Evolutionary conservation across 1,140 invertebrate genomes (phyloP).

Genomic region (Leptoteleia sp.): DNA sequence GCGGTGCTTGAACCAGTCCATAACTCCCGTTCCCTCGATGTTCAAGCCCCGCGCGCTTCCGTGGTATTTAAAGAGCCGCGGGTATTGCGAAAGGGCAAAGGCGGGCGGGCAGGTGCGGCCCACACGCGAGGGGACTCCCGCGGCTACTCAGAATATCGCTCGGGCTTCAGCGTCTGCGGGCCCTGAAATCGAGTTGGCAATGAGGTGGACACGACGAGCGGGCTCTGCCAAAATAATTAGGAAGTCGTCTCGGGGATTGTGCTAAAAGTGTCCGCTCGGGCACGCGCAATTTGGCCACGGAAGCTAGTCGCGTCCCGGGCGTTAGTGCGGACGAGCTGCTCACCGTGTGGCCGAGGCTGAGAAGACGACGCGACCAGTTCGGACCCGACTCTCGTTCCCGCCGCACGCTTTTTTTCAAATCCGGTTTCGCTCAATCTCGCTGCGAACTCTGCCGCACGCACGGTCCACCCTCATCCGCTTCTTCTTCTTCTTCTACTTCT

Average conservation of each 20-base stretch:
- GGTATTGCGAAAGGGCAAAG: conserved; percentile 53
- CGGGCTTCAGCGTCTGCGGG: conserved; percentile 45
- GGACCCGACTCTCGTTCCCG: conserved; percentile 50
- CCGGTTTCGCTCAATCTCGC: too few relatives aligned
- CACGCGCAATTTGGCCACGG: conserved; percentile 76
- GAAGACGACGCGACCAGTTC: conserved; percentile 41
- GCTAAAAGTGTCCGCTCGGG: conserved; percentile 87
- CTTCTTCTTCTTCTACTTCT: conserved; percentile 7
- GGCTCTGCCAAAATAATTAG: conserved; percentile 89
- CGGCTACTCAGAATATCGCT: conserved; percentile 64
- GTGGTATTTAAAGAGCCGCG: conserved; percentile 58
- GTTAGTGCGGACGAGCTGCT: conserved; percentile 70
- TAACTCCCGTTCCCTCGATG: neutral
- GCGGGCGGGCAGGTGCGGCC: conserved; percentile 51
- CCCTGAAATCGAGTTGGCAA: conserved; percentile 68
- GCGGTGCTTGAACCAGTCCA: neutral
- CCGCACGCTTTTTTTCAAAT: conserved; percentile 26
- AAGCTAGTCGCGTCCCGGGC: conserved; percentile 77
- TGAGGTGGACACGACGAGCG: conserved; percentile 67
- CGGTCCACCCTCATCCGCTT: neutral
- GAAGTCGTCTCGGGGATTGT: conserved; percentile 85
- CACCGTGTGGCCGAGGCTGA: conserved; percentile 41
- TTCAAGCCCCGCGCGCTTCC: conserved; percentile 31
- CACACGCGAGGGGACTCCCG: conserved; percentile 60
- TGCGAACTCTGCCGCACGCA: too few relatives aligned